Base-by-base conservation (phyloP, 2,888 invertebrate genomes). In the Macrosiphum euphorbiae region DNA sequence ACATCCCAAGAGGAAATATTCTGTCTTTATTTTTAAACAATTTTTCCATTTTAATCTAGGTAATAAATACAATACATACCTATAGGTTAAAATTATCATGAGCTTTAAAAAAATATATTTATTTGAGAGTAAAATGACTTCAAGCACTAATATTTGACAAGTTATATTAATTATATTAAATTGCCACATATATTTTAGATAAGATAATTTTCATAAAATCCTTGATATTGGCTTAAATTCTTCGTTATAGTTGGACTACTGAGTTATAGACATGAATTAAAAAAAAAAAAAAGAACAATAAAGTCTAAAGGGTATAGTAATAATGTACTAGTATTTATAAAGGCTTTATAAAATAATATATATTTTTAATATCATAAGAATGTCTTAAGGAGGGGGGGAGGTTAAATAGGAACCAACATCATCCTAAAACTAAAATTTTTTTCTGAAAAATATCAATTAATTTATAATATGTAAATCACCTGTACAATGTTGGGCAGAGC, bases 401-500 rank as follows among this genome's bases (percentile, higher is more conserved):
- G n/a, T n/a, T n/a, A 35, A 20, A n/a, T n/a, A 67, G 67, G 16
- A 67, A 4, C 7, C 3, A 24, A 24, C 0, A 24, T 55, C 7
- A 5, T 55, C 55, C 55, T 55, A 55, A 58, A 52, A 26, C 86
- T 41, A 26, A 88, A 58, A 84, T 67, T 10, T 11, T 28, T 87
- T 44, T 52, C 13, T 4, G 26, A 28, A 26, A 84, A 55, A 58
- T 55, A 41, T 58, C 10, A 41, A n/a, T 4, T 20, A 35, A 7
- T 78, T 20, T 3, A 5, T 58, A 55, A 20, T 35, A 90, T n/a
- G 52, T 84, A 11, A 61, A 61, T 95, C 96, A 98, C 98, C 96
- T 98, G 98, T 67, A 98, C 97, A 88, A 98, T 97, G 95, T 98
- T 97, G 28, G 98, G 97, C n/a, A 99, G 96, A 8, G 98, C 98